Percentiles rank a stretch among this genome's conserved stretches.
Evolutionary conservation across 2,797 vertebrate genomes (phyloP).

Genomic region (Columba guinea): DNA sequence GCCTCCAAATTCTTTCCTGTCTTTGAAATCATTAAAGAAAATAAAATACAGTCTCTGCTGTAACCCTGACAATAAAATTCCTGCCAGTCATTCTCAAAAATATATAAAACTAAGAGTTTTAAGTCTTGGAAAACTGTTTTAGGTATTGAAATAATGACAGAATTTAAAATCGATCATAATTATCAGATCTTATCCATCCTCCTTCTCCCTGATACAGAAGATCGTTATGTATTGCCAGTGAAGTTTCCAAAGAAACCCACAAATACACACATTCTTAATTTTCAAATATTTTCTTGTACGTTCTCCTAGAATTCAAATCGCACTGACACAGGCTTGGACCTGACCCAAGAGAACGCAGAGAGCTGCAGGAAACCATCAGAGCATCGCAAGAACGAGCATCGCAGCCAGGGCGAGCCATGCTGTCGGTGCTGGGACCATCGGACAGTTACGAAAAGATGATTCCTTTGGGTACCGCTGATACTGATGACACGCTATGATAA

Average conservation of each 20-base stretch:
- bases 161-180: neutral
- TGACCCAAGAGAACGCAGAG: neutral
- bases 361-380: neutral
- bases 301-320: neutral
- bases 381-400: neutral
- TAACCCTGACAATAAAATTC: neutral
- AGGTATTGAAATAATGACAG: neutral
- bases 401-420: neutral
- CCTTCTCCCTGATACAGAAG: neutral
- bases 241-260: neutral
- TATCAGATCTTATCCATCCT: neutral
- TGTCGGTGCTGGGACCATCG: neutral
- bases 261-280: neutral
- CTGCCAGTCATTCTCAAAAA: neutral
- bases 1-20: neutral
- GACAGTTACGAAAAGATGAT: neutral
- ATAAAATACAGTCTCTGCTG: neutral
- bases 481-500: neutral
- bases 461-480: neutral
- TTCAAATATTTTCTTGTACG: neutral
- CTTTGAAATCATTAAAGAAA: neutral
- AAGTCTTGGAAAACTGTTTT: neutral
- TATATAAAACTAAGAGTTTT: neutral
- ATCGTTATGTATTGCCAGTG: neutral
- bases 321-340: neutral